Evolutionary conservation across 2,888 invertebrate species (phyloP), one percentile per base, ranked within the genome.

Genomic region (Villa cingulata): DNA sequence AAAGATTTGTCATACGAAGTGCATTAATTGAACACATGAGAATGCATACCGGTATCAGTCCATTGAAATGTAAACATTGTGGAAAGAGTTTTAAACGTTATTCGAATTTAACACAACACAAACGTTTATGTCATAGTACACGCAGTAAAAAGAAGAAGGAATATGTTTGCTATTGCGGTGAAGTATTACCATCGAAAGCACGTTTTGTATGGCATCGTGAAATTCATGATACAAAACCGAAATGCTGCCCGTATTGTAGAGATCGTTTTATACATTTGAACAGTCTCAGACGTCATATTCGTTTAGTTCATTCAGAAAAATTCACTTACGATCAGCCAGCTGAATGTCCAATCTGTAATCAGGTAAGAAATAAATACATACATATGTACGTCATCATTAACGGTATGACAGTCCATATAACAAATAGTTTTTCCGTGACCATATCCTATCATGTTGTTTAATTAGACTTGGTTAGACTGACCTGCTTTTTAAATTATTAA

Each of bases 171-270:
- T 76, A 77, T 51, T 88, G 88, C 67, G 87, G 88, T 37, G 82
- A 83, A 56, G 79, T 87, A 49, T 79, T 86, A 67, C 86, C 85
- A 60, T 85, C 88, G 45, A 82, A 83, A 62, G 86, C 86, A 56
- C 87, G 87, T 66, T 76, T 88, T 55, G 77, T 77, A 4, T 87
- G 88, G 86, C 90, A 91, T 70, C 78, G 81, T 60, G 89, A 89
- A 69, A 83, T 83, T 5, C 90, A 90, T 70, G 86, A 85, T 51
- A 73, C 77, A 27, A 80, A 81, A 62, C 88, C 89, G 32, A 86
- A 87, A 66, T 80, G 86, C 41, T 91, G 91, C 68, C 77, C 78
- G 4, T 81, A 84, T 62, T 91, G 91, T 71, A 82, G 81, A 61
- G 88, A 89, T 70, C 83, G 87, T 59, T 91, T 90, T 67, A 79